These are phyloP conservation scores for Actias luna DNA, from an alignment of 2,888 invertebrate species.

Conservation along the genomic window DNA sequence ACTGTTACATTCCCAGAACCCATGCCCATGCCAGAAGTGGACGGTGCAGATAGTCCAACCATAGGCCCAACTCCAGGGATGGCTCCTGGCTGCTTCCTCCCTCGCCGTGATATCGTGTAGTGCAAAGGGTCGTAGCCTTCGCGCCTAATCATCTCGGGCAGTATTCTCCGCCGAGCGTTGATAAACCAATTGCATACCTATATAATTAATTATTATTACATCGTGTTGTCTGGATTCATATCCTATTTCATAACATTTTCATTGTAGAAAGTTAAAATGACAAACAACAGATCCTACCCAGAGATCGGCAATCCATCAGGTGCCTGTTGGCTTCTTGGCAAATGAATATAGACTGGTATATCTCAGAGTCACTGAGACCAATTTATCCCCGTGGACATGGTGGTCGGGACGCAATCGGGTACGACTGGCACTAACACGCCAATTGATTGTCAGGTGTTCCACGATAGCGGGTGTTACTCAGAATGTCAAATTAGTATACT, in stretches of 20 bases:
- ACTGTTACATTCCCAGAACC: slow-evolving; percentile 50
- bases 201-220: background rate
- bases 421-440: too few species aligned
- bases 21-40: slow-evolving; percentile 47
- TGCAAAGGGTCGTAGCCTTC: slow-evolving; percentile 95
- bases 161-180: slow-evolving; percentile 93
- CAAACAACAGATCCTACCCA: too few species aligned
- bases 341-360: too few species aligned
- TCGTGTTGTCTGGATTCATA: background rate
- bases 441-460: too few species aligned
- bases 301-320: too few species aligned
- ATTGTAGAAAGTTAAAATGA: too few species aligned
- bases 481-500: too few species aligned
- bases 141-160: slow-evolving; percentile 95
- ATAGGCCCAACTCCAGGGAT: slow-evolving; percentile 52
- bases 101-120: slow-evolving; percentile 94
- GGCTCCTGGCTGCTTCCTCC: slow-evolving; percentile 85
- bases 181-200: slow-evolving; percentile 97
- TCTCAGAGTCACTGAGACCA: too few species aligned
- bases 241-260: background rate
- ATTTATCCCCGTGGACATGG: too few species aligned
- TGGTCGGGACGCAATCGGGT: too few species aligned
- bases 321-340: too few species aligned
- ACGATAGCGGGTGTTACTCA: too few species aligned
- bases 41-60: slow-evolving; percentile 44